Evolutionary conservation across 2,888 invertebrate species (phyloP), one percentile per base, ranked within the genome.

Genomic region (Chesias legatella): DNA sequence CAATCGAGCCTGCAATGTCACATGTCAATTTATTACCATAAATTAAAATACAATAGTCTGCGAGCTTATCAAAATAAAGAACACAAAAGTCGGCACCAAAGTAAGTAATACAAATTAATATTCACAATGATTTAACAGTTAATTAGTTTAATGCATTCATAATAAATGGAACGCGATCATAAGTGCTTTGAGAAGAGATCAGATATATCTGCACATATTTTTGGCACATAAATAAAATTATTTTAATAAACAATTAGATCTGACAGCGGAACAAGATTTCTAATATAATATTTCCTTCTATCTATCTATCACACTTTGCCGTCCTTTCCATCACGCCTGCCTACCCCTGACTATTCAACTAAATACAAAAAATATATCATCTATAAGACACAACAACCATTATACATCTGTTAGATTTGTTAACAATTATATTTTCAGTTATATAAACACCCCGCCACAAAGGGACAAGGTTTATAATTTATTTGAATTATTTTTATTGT

Each of bases 291-390:
- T 10, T 23, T 26, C 13, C 13, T 11, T 33, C 20, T 32, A 8
- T 42, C 28, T 29, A 33, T 26, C 30, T 38, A 36, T 48, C 51
- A 44, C 52, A 53, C 49, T 41, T 47, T 49, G 46, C 36, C 28
- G 35, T 39, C 25, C 33, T 20, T 25, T 37, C 27, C 24, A 25
- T 11, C 37, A 33, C 41, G 40, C 28, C 25, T 9, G 32, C 10
- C 10, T 33, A 37, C 36, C 28, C 20, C 29, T 48, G 44, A 45
- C 57, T 55, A 79, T 63, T 61, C 53, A 77, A 76, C 5, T 75
- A 67, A 58, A 71, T 73, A 77, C 78, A 72, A 80, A 76, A 79
- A 68, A 65, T 75, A 63, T 77, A 61, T 67, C 13, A 3, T 17
- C n/a, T n/a, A n/a, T 63, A 70, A 35, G 60, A 61, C 56, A 72